These are phyloP conservation scores for Liodrosophila aerea DNA, from an alignment of 2,888 invertebrate species.

Conservation along the genomic window DNA sequence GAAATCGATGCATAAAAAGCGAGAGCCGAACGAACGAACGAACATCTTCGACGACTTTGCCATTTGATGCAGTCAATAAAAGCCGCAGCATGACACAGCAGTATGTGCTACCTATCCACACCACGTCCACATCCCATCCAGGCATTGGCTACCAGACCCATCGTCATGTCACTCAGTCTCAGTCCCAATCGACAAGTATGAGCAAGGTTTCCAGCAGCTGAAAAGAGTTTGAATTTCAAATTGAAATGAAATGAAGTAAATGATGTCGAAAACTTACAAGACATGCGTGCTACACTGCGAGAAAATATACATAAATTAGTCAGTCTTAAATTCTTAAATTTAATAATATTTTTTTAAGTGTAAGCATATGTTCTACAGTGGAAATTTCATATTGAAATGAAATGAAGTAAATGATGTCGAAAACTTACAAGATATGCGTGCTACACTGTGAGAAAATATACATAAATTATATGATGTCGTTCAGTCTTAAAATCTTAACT, in stretches of 20 bases:
- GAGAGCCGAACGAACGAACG: neutral
- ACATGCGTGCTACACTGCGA: slow-evolving; percentile 10
- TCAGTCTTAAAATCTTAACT: too few relatives aligned
- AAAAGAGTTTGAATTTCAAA: slow-evolving; percentile 74
- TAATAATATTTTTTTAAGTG: slow-evolving; percentile 2
- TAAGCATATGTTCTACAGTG: slow-evolving; percentile 6
- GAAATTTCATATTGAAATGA: too few relatives aligned
- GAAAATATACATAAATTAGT: too few relatives aligned
- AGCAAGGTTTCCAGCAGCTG: neutral
- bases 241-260: slow-evolving; percentile 69
- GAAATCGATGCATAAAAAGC: slow-evolving; percentile 30
- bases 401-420: too few relatives aligned
- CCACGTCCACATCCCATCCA: too few relatives aligned
- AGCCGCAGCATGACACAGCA: slow-evolving; percentile 65
- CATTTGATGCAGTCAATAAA: slow-evolving; percentile 60
- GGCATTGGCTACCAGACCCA: slow-evolving; percentile 28
- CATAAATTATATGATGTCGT: too few relatives aligned
- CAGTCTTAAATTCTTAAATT: too few relatives aligned
- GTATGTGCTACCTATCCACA: slow-evolving; percentile 52
- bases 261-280: slow-evolving; percentile 64
- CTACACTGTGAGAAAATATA: too few relatives aligned
- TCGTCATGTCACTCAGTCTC: slow-evolving; percentile 70
- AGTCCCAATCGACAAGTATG: slow-evolving; percentile 2
- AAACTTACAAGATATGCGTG: too few relatives aligned
- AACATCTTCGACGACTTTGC: slow-evolving; percentile 51